Percentiles rank a stretch among this genome's conserved stretches.
These are phyloP conservation scores for Drosophila auraria DNA, from an alignment of 1,140 invertebrate genomes.

Conservation along the genomic window DNA sequence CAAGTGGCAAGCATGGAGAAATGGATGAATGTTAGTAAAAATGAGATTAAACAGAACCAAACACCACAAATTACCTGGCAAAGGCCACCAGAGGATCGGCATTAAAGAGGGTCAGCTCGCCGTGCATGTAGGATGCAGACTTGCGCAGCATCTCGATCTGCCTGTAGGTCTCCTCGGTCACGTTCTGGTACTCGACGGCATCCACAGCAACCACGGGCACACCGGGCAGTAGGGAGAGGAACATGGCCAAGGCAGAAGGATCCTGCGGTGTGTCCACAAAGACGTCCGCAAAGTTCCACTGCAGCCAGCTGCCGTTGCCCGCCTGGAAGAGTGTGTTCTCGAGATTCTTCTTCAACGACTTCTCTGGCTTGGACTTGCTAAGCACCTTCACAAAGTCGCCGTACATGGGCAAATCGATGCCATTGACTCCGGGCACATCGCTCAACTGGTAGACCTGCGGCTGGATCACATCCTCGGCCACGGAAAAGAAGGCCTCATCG, in stretches of 20 bases:
- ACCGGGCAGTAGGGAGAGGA: conserved; percentile 90
- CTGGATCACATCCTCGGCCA: conserved; percentile 71
- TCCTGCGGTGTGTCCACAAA: conserved; percentile 50
- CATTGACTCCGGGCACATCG: conserved; percentile 32
- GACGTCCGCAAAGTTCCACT: conserved; percentile 75
- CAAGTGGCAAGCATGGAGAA: conserved; percentile 41
- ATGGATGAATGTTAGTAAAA: conserved; percentile 1
- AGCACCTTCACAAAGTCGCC: conserved; percentile 67
- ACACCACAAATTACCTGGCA: conserved; percentile 86
- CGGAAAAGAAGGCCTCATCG: conserved; percentile 83
- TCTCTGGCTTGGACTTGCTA: conserved; percentile 31
- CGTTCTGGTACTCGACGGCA: conserved; percentile 84
- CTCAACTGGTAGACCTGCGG: conserved; percentile 62
- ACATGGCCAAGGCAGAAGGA: conserved; percentile 86
- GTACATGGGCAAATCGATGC: conserved; percentile 78
- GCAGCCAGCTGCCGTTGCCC: conserved; percentile 70
- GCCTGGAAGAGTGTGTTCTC: conserved; percentile 41
- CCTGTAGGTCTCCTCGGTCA: conserved; percentile 57
- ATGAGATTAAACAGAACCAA: not conserved
- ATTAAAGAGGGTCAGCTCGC: conserved; percentile 85
- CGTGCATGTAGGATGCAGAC: conserved; percentile 87
- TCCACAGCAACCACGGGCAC: conserved; percentile 89
- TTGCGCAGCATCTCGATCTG: conserved; percentile 85
- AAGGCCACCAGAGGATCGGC: conserved; percentile 87
- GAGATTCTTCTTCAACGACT: conserved; percentile 53